Conservation (phyloP, 1,140 invertebrate genomes). For the Aleiodes sp. region DNA sequence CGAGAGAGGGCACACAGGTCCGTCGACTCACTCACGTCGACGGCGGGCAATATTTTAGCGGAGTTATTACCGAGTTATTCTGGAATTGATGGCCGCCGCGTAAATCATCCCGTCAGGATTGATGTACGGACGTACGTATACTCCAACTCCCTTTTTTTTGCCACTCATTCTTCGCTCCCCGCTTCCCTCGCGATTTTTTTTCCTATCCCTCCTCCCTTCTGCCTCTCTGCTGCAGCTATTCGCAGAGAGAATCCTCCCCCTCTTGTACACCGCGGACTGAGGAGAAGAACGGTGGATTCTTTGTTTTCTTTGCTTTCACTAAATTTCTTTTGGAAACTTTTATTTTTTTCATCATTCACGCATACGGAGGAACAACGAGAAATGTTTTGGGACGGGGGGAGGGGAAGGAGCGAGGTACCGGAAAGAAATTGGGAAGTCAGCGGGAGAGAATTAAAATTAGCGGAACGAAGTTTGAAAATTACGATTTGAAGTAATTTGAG, state of each 20-base stretch:
- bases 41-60: conserved; percentile 49
- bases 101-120: conserved; percentile 57
- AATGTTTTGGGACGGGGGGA: no score
- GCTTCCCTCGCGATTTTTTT: neutral
- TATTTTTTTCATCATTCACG: no score
- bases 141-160: conserved; percentile 41
- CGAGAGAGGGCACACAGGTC: conserved; percentile 13
- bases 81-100: conserved; percentile 56
- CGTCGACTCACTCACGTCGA: conserved; percentile 42
- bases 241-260: neutral
- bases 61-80: conserved; percentile 60
- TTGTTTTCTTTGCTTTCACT: no score
- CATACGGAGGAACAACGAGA: no score
- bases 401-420: no score
- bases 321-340: no score
- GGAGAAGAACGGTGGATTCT: no score
- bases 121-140: conserved; percentile 50
- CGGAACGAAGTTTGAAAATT: no score
- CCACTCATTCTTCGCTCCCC: conserved; percentile 28
- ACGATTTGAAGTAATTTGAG: no score
- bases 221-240: no score
- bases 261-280: neutral
- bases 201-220: neutral
- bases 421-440: no score
- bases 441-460: no score